Base-by-base conservation (phyloP, 2,888 invertebrate genomes). In the Galerucella pusilla region DNA sequence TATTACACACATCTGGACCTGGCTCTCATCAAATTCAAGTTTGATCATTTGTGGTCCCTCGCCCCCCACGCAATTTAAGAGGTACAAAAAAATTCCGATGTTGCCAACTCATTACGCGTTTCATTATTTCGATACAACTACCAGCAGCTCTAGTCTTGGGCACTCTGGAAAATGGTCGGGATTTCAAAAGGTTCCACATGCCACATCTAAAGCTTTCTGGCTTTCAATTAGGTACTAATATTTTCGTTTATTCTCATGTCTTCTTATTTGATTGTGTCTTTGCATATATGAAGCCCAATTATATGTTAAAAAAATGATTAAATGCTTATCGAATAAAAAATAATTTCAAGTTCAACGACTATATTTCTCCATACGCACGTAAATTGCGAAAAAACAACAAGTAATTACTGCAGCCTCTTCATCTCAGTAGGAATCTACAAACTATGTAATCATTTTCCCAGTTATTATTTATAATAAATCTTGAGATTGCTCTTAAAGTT, bases 401-500 rank as follows among this genome's bases (percentile, higher is more conserved):
- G 54, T 64, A 65, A 71, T 71, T 65, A 71, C 35, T 61, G 9
- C 61, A n/a, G 64, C 57, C 57, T 64, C 54, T 57, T 16, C 65
- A 71, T 71, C 71, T 52, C 42, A 16, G 64, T 71, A 64, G 52
- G 71, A 71, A 71, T 71, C 71, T 71, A 57, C 63, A 11, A 64
- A 54, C 64, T 71, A 71, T 65, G 65, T 65, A 71, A 71, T 71
- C 71, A 71, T 64, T 65, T 75, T 75, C 75, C 75, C 66, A 75
- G 69, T 75, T 60, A 70, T 73, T 73, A 75, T 75, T 75, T 73
- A 69, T 65, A 65, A 73, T 73, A 68, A 73, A 75, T 75, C 73
- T 75, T 68, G 25, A 12, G 42, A 69, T 72, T 66, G 68, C 69
- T 54, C 69, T 54, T 68, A 73, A 59, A 75, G 68, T 65, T 71